Conservation (phyloP, 1,140 invertebrate genomes). For the Papilio machaon region DNA sequence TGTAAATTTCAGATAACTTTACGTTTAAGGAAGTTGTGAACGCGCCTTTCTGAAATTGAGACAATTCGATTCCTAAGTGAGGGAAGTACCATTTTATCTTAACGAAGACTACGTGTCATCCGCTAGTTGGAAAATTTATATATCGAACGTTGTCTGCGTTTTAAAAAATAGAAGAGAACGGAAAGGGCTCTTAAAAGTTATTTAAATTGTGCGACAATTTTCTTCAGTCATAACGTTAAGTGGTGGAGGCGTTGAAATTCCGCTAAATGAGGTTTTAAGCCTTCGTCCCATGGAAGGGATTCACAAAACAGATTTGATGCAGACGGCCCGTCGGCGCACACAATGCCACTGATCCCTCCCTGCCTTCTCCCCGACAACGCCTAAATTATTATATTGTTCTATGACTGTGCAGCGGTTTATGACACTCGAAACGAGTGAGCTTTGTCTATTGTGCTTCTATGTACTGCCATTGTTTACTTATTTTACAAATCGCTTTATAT, state of each 20-base stretch:
- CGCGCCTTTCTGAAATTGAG: slow-evolving; percentile 8
- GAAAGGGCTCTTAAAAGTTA: slow-evolving; percentile 69
- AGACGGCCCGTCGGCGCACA: slow-evolving; percentile 56
- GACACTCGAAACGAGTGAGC: slow-evolving; percentile 59
- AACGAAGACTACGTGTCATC: slow-evolving; percentile 37
- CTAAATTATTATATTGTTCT: slow-evolving; percentile 75
- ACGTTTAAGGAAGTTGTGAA: not conserved
- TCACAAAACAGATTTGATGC: slow-evolving; percentile 74
- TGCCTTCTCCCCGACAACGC: slow-evolving; percentile 51
- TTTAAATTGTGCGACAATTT: slow-evolving; percentile 79
- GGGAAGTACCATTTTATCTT: slow-evolving; percentile 17
- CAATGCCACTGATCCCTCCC: slow-evolving; percentile 63
- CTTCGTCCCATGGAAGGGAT: slow-evolving; percentile 70
- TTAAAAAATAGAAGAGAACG: slow-evolving; percentile 63
- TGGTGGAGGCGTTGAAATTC: slow-evolving; percentile 64
- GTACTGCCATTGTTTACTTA: slow-evolving; percentile 34
- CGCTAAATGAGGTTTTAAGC: slow-evolving; percentile 77
- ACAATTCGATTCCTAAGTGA: slow-evolving; percentile 19
- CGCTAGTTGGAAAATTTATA: slow-evolving; percentile 59
- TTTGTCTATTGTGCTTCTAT: slow-evolving; percentile 36
- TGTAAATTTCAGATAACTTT: not conserved
- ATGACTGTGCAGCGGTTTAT: slow-evolving; percentile 60
- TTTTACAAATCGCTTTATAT: slow-evolving; percentile 24
- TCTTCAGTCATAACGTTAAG: slow-evolving; percentile 73
- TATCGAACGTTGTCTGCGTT: slow-evolving; percentile 54